Evolutionary conservation across 2,797 vertebrate genomes (phyloP), one percentile per base, ranked within the genome.

Genomic region (Morelia viridis): DNA sequence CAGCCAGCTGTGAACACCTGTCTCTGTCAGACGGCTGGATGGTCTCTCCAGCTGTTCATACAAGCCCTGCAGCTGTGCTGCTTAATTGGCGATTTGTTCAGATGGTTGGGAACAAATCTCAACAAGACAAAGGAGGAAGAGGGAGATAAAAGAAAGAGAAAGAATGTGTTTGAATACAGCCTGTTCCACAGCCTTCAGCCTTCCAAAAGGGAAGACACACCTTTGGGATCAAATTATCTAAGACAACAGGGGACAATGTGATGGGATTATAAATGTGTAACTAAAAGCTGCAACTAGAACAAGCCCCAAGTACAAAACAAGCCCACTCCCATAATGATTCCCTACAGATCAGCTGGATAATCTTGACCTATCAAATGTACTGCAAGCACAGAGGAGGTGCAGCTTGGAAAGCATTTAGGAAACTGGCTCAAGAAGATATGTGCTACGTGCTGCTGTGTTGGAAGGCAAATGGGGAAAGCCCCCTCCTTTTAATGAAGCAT

Each of bases 1-100:
- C 85, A 95, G 95, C 96, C 96, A 96, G 96, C 96, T 96, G 96
- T 93, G 94, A 96, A 96, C 96, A 96, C 96, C 96, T 96, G 96
- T 96, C 95, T 94, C 94, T 85, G 94, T 95, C 64, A 50, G 94
- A 87, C 50, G 65, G 88, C 90, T 94, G 91, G 91, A 94, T 95
- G 22, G 76, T 94, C 94, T 96, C 94, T 93, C 96, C 96, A 97
- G 96, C 96, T 97, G 96, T 96, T 96, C 92, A 85, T 57, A 58
- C 64, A 90, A 2, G 91, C 94, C 96, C 96, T 94, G 95, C 95
- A 96, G 96, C 96, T 96, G 96, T 93, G 95, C 95, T 85, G 94
- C 94, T 93, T 95, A 97, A 96, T 96, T 95, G 95, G 95, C 87
- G 65, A 96, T 96, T 96, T 96, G 96, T 96, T 85, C 58, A 89